phyloP scores from a whole-genome alignment of 2,888 invertebrate species.

The Trilocha varians region DNA sequence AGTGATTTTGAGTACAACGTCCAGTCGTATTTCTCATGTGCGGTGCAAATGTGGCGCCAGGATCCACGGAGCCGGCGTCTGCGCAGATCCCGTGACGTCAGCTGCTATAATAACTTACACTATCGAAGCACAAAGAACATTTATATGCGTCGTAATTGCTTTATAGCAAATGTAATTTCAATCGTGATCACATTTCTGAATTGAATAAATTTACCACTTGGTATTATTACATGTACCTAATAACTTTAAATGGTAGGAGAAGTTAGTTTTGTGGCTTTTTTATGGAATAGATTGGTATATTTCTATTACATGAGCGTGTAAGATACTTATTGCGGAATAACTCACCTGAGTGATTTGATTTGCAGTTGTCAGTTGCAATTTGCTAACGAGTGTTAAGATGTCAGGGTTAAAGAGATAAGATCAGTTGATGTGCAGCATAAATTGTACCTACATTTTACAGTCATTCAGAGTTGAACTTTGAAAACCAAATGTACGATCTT shows the following conservation, averaged over 20 bases:
- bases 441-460: no score
- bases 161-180: not conserved
- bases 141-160: not conserved
- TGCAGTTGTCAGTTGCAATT: conserved; percentile 58
- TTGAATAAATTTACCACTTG: no score
- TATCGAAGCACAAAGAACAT: conserved; percentile 19
- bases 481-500: no score
- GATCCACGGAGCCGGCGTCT: conserved; percentile 40
- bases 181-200: no score
- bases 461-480: no score
- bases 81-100: conserved; percentile 50
- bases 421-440: no score
- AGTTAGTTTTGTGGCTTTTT: no score
- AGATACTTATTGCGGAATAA: no score
- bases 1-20: conserved; percentile 33
- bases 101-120: conserved; percentile 22
- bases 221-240: no score
- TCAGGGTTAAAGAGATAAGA: conserved; percentile 47
- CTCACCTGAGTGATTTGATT: conserved; percentile 42
- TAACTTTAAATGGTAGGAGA: no score
- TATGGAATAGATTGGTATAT: no score
- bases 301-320: no score
- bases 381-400: conserved; percentile 60
- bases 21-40: conserved; percentile 47
- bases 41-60: conserved; percentile 61